phyloP scores from a whole-genome alignment of 2,113 vertebrate species.

The Tringa solitaria region DNA sequence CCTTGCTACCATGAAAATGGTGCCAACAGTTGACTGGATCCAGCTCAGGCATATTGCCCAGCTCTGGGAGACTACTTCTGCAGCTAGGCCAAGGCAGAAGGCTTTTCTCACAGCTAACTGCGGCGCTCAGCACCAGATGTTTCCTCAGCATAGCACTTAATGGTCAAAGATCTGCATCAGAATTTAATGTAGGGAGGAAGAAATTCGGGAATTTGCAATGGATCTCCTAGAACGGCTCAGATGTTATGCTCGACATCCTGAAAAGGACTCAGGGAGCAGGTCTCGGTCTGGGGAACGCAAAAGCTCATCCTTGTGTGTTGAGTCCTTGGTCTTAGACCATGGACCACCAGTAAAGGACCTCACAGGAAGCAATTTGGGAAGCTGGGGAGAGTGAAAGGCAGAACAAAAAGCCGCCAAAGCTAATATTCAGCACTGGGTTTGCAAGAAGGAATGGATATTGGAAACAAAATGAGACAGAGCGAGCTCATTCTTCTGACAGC shows the following conservation, averaged over 20 bases:
- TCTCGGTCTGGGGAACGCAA: not conserved
- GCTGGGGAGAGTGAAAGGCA: not conserved
- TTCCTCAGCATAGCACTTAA: not conserved
- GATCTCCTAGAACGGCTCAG: not conserved
- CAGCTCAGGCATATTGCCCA: not conserved
- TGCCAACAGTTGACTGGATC: not conserved
- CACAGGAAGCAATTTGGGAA: not conserved
- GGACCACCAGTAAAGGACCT: not conserved
- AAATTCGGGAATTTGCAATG: not conserved
- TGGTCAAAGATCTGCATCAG: not conserved
- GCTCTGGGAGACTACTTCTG: not conserved
- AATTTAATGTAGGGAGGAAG: not conserved
- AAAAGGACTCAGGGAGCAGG: not conserved
- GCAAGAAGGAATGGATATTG: not conserved
- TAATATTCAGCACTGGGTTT: not conserved
- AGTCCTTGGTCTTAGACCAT: not conserved
- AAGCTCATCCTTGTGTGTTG: not conserved
- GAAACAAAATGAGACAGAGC: not conserved
- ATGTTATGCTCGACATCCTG: not conserved
- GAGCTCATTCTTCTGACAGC: not conserved
- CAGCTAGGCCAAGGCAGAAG: not conserved
- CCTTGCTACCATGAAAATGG: not conserved
- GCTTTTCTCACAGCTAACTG: not conserved
- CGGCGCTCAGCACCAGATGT: constrained; percentile 3
- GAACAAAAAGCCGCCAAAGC: not conserved